phyloP scores from a whole-genome alignment of 2,888 invertebrate genomes.

The Digitonthophagus gazella region DNA sequence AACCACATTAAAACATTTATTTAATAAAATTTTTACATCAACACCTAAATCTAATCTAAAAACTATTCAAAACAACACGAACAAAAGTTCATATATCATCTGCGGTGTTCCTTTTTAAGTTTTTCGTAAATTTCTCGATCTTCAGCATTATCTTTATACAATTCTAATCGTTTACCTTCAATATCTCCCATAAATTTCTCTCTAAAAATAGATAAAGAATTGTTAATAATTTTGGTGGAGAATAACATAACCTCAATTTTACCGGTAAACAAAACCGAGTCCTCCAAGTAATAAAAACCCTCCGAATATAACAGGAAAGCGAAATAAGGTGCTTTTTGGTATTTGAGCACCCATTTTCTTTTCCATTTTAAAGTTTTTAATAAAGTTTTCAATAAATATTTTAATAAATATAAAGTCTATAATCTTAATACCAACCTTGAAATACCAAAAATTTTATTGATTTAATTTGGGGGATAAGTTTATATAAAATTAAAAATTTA shows the following conservation, averaged over 20 bases:
- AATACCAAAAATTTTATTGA: too few relatives aligned
- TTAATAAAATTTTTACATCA: too few relatives aligned
- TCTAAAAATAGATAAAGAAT: conserved; percentile 19
- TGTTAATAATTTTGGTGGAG: conserved; percentile 7
- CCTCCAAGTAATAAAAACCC: conserved; percentile 32
- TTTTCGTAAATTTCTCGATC: conserved; percentile 28
- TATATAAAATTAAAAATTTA: too few relatives aligned
- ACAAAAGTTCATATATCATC: conserved; percentile 2
- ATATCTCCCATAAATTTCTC: conserved; percentile 28
- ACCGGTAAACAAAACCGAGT: conserved; percentile 37
- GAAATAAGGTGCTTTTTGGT: conserved; percentile 31
- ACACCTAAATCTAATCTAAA: too few relatives aligned
- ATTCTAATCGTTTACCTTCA: conserved; percentile 26
- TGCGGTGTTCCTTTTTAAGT: conserved; percentile 24
- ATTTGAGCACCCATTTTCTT: conserved; percentile 33
- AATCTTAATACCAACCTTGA: too few relatives aligned
- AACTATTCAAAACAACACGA: background rate
- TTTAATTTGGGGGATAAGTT: too few relatives aligned
- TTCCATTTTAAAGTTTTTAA: background rate
- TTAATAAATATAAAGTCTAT: background rate
- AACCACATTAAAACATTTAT: background rate
- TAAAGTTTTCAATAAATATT: background rate
- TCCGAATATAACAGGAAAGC: conserved; percentile 38
- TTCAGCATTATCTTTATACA: conserved; percentile 27
- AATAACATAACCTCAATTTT: conserved; percentile 35